Percentiles rank a stretch among this genome's conserved stretches.
phyloP scores from a whole-genome alignment of 2,888 invertebrate genomes.

The Aleiodes testaceus region DNA sequence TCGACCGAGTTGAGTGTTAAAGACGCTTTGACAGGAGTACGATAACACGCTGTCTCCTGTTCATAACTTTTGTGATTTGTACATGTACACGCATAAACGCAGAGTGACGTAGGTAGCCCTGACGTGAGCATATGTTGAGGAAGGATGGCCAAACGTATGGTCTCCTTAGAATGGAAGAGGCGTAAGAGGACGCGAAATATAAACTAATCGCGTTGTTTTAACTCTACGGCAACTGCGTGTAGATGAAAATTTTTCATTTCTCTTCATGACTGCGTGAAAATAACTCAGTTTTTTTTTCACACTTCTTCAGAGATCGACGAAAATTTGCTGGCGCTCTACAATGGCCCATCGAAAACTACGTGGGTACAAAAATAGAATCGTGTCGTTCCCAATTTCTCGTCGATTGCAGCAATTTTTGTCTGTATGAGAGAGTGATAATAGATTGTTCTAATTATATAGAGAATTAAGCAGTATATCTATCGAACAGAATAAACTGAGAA shows the following conservation, averaged over 20 bases:
- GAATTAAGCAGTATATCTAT: too few species aligned
- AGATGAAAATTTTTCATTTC: too few species aligned
- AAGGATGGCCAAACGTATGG: conserved; percentile 3
- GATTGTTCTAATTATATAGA: conserved; percentile 38
- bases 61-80: conserved; percentile 8
- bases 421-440: conserved; percentile 36
- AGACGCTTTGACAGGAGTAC: conserved; percentile 24
- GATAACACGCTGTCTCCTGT: conserved; percentile 16
- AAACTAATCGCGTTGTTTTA: too few species aligned
- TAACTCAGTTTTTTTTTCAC: neutral
- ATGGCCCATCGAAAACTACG: conserved; percentile 31
- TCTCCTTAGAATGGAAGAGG: too few species aligned
- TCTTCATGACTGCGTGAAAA: conserved; percentile 5
- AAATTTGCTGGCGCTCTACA: conserved; percentile 38
- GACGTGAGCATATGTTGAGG: neutral
- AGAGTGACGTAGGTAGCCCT: neutral
- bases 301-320: conserved; percentile 13
- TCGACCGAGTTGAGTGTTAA: conserved; percentile 15
- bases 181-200: too few species aligned
- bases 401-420: conserved; percentile 54
- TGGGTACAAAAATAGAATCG: conserved; percentile 57
- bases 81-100: neutral
- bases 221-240: too few species aligned
- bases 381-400: conserved; percentile 53
- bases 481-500: too few species aligned